Base-by-base conservation (phyloP, 2,888 invertebrate genomes). In the Phania funesta region DNA sequence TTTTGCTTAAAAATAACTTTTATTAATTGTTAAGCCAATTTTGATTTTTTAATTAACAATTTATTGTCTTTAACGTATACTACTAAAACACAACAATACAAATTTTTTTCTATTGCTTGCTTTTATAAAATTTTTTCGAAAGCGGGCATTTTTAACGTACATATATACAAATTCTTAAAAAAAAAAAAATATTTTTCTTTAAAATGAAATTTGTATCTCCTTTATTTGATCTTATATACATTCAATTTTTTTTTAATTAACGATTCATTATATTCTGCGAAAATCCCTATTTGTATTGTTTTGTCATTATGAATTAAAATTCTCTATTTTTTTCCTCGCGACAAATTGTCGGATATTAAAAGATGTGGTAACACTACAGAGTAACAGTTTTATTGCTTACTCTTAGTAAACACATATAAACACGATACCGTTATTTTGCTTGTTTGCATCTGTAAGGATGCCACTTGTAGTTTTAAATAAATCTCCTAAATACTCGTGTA, bases 11-110 rank as follows among this genome's bases (percentile, higher is more conserved):
- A 38, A 32, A 35, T 35, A 8, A 16, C 16, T 4, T 41, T 62
- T 20, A 26, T 41, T 50, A 41, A 35, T 41, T 62, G 9, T 64
- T 44, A 44, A 64, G 60, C 75, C 75, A 62, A 75, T 75, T 75
- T 50, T 52, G 29, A 18, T 58, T 48, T 1, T 67, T 65, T 38
- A 64, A 54, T 64, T 65, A 65, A 38, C 16, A 56, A 67, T 76
- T 87, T 87, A 87, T 87, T 87, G 88, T 87, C 87, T 86, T 44
- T 85, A 87, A 87, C 86, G 86, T 87, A 86, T 85, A 86, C 84
- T 52, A 79, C 56, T 70, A 64, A 75, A 71, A 70, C 56, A 58
- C 56, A 65, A 76, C 18, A 54, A 64, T 41, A 41, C 16, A 41
- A 56, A 16, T 26, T 16, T 52, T n/a, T 50, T 9, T 52, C 13